Conservation (phyloP, 2,888 invertebrate genomes). For the Diloba caeruleocephala region DNA sequence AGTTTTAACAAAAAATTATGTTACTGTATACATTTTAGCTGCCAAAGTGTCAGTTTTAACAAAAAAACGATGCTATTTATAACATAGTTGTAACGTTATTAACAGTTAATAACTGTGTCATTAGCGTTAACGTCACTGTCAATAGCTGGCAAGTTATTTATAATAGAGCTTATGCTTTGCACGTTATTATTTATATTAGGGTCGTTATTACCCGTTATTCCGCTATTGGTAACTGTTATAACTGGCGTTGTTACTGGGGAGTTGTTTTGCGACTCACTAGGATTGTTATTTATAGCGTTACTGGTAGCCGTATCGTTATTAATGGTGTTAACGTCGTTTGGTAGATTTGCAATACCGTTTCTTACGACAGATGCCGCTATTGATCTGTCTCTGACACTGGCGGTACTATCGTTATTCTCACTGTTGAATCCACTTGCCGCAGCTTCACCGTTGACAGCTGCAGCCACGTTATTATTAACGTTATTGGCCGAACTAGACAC, state of each 20-base stretch:
- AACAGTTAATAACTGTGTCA: conserved; percentile 56
- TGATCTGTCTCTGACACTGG: conserved; percentile 43
- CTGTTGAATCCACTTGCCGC: too few relatives aligned
- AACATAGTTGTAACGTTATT: conserved; percentile 9
- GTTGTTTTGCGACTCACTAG: conserved; percentile 3
- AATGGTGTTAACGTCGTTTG: neutral
- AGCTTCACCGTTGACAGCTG: conserved; percentile 26
- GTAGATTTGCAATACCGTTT: neutral
- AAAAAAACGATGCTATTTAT: conserved; percentile 6
- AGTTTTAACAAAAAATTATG: neutral
- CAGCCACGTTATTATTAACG: conserved; percentile 1
- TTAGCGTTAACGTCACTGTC: conserved; percentile 82
- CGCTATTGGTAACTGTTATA: conserved; percentile 25
- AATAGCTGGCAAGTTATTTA: conserved; percentile 81
- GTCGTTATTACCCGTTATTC: conserved; percentile 26
- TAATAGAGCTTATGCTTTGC: conserved; percentile 67
- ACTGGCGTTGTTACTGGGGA: conserved; percentile 1
- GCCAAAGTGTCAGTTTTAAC: conserved; percentile 35
- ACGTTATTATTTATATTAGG: conserved; percentile 45
- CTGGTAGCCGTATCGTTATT: conserved; percentile 16
- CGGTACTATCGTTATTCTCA: conserved; percentile 21
- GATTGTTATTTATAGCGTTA: conserved; percentile 16
- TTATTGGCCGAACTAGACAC: conserved; percentile 5
- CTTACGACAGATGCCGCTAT: conserved; percentile 26
- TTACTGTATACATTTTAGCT: neutral